phyloP scores from a whole-genome alignment of 2,113 vertebrate species.

The Melanotaenia duboulayi region DNA sequence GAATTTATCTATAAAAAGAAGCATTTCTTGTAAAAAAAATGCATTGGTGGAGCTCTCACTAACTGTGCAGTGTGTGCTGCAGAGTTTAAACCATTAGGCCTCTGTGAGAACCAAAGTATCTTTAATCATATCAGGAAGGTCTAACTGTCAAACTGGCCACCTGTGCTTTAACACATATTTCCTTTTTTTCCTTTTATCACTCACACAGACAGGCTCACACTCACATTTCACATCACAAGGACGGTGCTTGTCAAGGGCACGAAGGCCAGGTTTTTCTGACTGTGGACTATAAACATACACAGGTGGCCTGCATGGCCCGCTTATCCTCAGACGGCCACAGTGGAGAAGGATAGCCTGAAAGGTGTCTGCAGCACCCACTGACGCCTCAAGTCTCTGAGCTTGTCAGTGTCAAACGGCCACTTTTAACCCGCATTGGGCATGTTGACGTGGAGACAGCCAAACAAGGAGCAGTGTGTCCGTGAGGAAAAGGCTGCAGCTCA shows the following conservation, averaged over 20 bases:
- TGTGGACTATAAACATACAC: slow-evolving; percentile 68
- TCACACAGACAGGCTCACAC: slow-evolving; percentile 30
- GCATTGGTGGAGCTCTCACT: background rate
- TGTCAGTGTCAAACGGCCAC: slow-evolving; percentile 33
- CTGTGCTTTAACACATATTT: slow-evolving; percentile 51
- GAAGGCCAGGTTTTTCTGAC: slow-evolving; percentile 37
- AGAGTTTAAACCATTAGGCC: slow-evolving; percentile 21
- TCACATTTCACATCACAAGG: slow-evolving; percentile 60
- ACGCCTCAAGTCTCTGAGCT: background rate
- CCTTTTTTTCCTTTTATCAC: slow-evolving; percentile 39
- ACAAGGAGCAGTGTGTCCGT: slow-evolving; percentile 19
- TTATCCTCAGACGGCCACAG: slow-evolving; percentile 35
- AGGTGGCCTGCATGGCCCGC: slow-evolving; percentile 53
- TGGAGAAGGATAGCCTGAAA: slow-evolving; percentile 25
- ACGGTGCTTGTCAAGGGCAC: slow-evolving; percentile 59
- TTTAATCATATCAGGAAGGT: slow-evolving; percentile 60
- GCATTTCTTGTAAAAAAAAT: slow-evolving; percentile 17
- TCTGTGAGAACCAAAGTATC: slow-evolving; percentile 36
- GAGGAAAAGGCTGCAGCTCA: slow-evolving; percentile 1
- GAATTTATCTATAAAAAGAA: slow-evolving; percentile 4
- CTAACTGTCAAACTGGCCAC: slow-evolving; percentile 63
- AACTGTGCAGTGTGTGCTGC: background rate
- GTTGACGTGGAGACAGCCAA: slow-evolving; percentile 41
- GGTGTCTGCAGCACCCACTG: slow-evolving; percentile 40
- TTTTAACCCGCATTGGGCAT: slow-evolving; percentile 44